Base-by-base conservation (phyloP, 2,113 vertebrate genomes). In the Eubucco bourcierii region DNA sequence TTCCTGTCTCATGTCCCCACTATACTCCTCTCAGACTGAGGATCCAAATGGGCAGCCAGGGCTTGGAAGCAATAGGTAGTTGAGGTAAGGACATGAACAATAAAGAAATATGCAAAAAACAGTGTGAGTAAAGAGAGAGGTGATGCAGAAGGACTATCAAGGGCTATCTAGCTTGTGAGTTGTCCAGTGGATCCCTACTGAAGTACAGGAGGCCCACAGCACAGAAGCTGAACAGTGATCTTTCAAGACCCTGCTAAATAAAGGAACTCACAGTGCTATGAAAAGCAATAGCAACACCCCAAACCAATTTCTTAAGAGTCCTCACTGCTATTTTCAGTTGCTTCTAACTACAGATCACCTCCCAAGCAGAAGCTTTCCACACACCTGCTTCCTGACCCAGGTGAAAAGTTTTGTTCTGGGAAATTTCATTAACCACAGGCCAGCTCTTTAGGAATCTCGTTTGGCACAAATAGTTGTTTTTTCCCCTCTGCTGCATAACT, bases 401-500 rank as follows among this genome's bases (percentile, higher is more conserved):
- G 95, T 93, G 65, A 37, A 74, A 60, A 91, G n/a, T 34, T 75
- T 66, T 78, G 58, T 84, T 76, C 70, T 75, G 47, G 47, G 73
- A 94, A 73, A 84, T 68, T 91, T 86, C 80, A 86, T 53, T 76
- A 91, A 44, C 15, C 27, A 28, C 60, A 90, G 53, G 65, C 85
- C 90, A 94, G 37, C 66, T 75, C 83, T 94, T 93, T 4, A 90
- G 66, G 83, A 88, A 88, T 84, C 47, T 12, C 61, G 55, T 72
- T 86, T 95, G 93, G 92, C 93, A 94, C 83, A 93, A 95, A 80
- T 61, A 95, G 33, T 95, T 96, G 90, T 93, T 95, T 96, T 96
- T 94, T 80, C 80, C 81, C 84, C 85, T 83, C 72, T 71, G 73
- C 47, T 91, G 31, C 31, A 28, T 64, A 95, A 74, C 13, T 85